These are phyloP conservation scores for Odocoileus hemionus DNA, from an alignment of 2,113 vertebrate species.

Conservation along the genomic window DNA sequence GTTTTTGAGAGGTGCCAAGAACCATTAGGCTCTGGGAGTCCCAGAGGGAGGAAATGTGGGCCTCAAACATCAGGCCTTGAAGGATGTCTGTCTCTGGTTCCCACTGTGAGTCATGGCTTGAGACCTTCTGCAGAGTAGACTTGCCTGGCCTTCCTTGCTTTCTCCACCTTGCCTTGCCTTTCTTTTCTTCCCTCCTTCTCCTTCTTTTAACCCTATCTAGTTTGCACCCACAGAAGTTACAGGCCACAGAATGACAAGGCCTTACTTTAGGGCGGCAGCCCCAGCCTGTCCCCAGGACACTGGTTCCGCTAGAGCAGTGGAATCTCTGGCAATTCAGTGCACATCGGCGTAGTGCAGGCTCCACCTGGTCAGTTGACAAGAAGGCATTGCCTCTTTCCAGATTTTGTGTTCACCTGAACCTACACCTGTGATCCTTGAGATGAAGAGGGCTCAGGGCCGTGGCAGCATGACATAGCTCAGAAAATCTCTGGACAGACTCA, in stretches of 20 bases:
- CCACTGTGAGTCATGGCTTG: fast-evolving
- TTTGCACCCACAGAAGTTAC: background rate
- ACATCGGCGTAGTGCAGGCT: fast-evolving
- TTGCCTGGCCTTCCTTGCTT: background rate
- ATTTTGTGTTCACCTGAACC: background rate
- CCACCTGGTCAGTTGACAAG: background rate
- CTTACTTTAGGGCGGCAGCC: background rate
- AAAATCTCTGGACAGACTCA: background rate
- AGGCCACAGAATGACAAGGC: background rate
- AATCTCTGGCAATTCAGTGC: background rate
- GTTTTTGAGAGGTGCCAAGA: background rate
- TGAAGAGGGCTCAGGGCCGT: background rate
- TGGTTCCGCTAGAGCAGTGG: background rate
- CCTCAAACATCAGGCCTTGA: background rate
- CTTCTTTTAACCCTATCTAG: background rate
- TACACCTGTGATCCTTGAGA: background rate
- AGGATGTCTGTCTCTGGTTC: background rate
- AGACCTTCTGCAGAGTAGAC: background rate
- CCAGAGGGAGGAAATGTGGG: background rate
- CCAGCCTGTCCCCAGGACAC: background rate
- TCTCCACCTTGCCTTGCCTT: background rate
- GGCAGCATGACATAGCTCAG: background rate
- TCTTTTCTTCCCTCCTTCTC: background rate
- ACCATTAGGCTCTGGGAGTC: background rate
- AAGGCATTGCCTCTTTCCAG: background rate